Base-by-base conservation (phyloP, 2,113 vertebrate genomes). In the Gadus chalcogrammus region DNA sequence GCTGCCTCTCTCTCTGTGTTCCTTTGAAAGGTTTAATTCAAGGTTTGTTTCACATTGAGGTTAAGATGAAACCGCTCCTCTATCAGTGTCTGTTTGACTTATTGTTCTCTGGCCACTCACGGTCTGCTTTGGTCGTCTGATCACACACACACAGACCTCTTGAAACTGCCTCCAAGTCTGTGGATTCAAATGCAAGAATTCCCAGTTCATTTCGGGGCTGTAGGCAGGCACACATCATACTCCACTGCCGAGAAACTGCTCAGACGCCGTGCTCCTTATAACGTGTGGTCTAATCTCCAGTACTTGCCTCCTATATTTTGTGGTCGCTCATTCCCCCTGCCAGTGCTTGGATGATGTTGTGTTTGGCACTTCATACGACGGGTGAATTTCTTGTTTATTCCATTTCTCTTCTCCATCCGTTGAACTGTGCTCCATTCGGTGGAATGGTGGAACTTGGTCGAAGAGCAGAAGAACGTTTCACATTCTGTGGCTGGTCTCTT, bases 331-430 rank as follows among this genome's bases (percentile, higher is more conserved):
- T 66, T 5, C 5, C 59, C 52, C 35, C 48, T 65, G 1, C 22
- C 27, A 58, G 61, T 70, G 69, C 11, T 68, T 28, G 16, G 52
- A 42, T 38, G 0, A 48, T 67, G 69, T 78, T 78, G 68, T n/a
- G 42, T 35, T 70, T 78, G 71, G 65, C 65, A 9, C 2, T 27
- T 75, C 61, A 55, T 56, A 17, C 27, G 68, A 61, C 38, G 59
- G 17, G 58, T 31, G 59, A 69, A 67, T 71, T 69, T 64, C 67
- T 79, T 82, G 42, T 68, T 83, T 62, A 53, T 68, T 27, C 27
- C 53, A 69, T 48, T 48, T 64, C 31, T 35, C 72, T 56, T 67
- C 68, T 71, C 59, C 63, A 75, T 22, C 22, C 65, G 22, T 31
- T 77, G 6, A 24, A 71, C 58, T 65, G 52, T 20, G 61, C 64